Conservation (phyloP, 2,797 vertebrate genomes). For the Leuciscus waleckii region DNA sequence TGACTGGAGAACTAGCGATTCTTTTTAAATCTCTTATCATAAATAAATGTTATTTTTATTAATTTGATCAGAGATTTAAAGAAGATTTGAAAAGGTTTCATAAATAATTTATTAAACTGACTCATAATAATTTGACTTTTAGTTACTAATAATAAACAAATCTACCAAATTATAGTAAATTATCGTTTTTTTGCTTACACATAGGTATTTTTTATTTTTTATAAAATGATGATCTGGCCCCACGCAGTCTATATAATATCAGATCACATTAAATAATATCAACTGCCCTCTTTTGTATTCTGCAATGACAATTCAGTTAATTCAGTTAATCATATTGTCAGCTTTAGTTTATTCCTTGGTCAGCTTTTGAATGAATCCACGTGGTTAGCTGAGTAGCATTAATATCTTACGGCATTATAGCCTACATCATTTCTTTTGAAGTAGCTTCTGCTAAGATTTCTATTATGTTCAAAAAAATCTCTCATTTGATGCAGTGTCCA, state of each 20-base stretch:
- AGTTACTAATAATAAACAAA: background rate
- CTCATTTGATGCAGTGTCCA: background rate
- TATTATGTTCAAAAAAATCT: background rate
- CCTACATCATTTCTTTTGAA: background rate
- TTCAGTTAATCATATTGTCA: background rate
- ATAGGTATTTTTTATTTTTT: background rate
- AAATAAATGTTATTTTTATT: too few relatives aligned
- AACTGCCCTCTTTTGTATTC: too few relatives aligned
- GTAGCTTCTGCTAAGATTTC: background rate
- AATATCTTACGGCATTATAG: too few relatives aligned
- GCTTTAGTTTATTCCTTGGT: background rate
- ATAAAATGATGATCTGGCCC: background rate
- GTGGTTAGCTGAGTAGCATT: background rate
- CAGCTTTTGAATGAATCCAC: background rate
- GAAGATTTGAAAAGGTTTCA: background rate
- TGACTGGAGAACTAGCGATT: background rate
- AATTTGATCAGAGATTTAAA: too few relatives aligned
- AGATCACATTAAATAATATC: too few relatives aligned
- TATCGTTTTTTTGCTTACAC: background rate
- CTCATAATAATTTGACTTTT: background rate
- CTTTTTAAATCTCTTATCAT: too few relatives aligned
- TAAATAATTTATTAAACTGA: background rate
- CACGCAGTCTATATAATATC: too few relatives aligned
- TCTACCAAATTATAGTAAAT: background rate
- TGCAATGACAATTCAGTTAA: background rate